These are phyloP conservation scores for Arion vulgaris DNA, from an alignment of 1,140 invertebrate genomes.

Conservation along the genomic window DNA sequence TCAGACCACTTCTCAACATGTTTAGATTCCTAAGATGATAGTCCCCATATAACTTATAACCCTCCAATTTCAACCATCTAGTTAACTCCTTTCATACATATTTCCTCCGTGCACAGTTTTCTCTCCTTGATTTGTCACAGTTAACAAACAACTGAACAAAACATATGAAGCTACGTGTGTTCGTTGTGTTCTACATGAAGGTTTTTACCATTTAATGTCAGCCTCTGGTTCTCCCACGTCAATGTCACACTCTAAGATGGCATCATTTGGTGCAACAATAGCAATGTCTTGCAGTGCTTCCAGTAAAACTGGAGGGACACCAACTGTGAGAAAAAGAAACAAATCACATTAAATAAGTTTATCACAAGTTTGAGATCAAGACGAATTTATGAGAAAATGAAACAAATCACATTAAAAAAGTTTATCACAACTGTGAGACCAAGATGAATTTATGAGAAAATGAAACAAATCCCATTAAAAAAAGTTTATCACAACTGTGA, in stretches of 20 bases:
- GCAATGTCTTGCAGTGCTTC: slow-evolving; percentile 63
- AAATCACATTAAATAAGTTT: not conserved
- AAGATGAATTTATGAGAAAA: slow-evolving; percentile 31
- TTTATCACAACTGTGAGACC: not conserved
- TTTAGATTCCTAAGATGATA: too few species aligned
- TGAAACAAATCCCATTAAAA: not conserved
- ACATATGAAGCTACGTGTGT: too few species aligned
- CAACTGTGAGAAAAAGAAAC: slow-evolving; percentile 57
- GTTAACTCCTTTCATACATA: too few species aligned
- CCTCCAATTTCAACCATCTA: too few species aligned
- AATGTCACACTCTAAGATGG: slow-evolving; percentile 68
- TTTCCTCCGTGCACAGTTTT: too few species aligned
- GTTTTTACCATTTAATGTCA: slow-evolving; percentile 67
- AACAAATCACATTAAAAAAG: not conserved
- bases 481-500: not conserved
- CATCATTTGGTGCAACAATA: slow-evolving; percentile 65
- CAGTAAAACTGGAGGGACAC: slow-evolving; percentile 65
- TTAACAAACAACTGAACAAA: too few species aligned
- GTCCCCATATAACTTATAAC: too few species aligned
- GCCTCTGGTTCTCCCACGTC: slow-evolving; percentile 68
- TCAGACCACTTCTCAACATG: too few species aligned
- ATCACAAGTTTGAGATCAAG: not conserved
- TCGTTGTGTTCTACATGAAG: too few species aligned
- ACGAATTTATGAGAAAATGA: slow-evolving; percentile 32
- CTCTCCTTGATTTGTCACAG: too few species aligned